A percentile compares a stretch with the other conserved stretches of the same genome.
These are phyloP conservation scores for Martes martes DNA, from an alignment of 2,113 vertebrate species.

Conservation along the genomic window DNA sequence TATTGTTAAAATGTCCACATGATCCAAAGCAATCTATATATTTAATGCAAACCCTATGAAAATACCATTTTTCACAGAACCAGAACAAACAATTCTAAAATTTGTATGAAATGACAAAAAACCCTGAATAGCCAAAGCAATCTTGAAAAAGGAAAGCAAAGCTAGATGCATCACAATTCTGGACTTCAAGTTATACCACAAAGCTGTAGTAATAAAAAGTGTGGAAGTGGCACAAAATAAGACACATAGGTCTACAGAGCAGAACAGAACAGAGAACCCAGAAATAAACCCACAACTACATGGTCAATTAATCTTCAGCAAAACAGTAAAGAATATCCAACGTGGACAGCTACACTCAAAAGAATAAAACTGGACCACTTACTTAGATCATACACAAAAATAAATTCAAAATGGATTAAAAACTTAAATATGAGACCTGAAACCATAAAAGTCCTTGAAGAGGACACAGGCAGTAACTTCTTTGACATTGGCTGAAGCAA, in stretches of 20 bases:
- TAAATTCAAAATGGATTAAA: no score
- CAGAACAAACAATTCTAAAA: background rate
- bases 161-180: no score
- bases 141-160: background rate
- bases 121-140: background rate
- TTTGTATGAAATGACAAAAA: background rate
- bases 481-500: no score
- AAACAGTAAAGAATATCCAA: background rate
- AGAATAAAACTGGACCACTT: background rate
- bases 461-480: no score
- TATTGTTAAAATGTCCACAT: background rate
- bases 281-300: background rate
- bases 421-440: no score
- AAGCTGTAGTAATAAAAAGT: background rate
- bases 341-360: background rate
- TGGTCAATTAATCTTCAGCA: background rate
- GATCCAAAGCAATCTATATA: background rate
- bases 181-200: background rate
- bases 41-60: background rate
- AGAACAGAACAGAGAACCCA: background rate
- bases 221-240: background rate
- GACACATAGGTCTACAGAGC: background rate
- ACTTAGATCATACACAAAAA: no score
- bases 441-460: no score
- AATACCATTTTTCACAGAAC: background rate